Conservation (phyloP, 2,888 invertebrate genomes). For the Leptopilina drosophilae region DNA sequence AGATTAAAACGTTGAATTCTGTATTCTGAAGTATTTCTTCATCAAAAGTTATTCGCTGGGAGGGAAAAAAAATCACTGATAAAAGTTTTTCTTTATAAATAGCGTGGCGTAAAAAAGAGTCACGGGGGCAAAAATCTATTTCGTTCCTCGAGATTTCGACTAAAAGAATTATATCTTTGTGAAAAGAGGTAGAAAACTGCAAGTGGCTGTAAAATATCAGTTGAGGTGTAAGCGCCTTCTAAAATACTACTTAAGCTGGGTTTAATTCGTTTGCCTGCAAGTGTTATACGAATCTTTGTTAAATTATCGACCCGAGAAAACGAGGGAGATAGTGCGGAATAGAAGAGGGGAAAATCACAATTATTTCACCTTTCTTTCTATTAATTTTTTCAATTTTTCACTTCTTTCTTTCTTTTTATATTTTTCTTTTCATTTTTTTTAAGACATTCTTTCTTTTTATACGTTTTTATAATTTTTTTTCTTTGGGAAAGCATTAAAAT, state of each 20-base stretch:
- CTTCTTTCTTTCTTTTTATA: no score
- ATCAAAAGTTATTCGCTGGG: conserved; percentile 14
- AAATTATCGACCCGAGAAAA: background rate
- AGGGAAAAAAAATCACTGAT: conserved; percentile 16
- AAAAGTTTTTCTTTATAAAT: conserved; percentile 28
- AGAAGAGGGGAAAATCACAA: background rate
- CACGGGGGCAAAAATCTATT: conserved; percentile 19
- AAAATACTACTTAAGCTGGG: conserved; percentile 21
- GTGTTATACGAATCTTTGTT: conserved; percentile 13
- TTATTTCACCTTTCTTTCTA: no score
- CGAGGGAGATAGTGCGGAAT: background rate
- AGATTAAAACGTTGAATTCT: conserved; percentile 38
- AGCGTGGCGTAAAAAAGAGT: background rate
- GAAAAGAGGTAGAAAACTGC: background rate
- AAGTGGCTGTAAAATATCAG: background rate
- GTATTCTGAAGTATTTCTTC: conserved; percentile 29
- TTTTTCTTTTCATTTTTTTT: no score
- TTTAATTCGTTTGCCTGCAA: conserved; percentile 16
- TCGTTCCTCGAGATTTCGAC: conserved; percentile 7
- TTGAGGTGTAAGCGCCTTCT: background rate
- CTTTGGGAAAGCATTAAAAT: no score
- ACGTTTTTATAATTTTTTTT: no score
- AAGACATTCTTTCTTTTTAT: no score
- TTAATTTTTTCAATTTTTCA: no score
- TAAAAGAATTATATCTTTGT: conserved; percentile 8